Conservation (phyloP, 2,113 vertebrate species). For the Ceyx margarethae region DNA sequence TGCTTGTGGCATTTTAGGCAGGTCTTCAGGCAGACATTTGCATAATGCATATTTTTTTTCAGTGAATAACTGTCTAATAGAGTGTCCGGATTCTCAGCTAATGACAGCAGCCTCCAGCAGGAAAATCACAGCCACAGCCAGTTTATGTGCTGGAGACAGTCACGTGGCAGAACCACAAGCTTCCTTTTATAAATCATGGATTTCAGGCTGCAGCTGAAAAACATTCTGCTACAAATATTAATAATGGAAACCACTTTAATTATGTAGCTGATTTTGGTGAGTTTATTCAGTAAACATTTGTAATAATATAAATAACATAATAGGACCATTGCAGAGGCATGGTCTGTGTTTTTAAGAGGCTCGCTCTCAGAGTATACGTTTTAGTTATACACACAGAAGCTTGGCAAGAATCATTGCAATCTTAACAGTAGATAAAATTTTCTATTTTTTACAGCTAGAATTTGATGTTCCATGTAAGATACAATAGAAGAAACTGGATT, state of each 20-base stretch:
- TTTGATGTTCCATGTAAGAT: neutral
- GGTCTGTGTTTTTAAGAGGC: neutral
- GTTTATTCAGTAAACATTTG: neutral
- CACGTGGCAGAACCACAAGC: rapidly evolving
- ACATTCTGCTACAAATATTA: neutral
- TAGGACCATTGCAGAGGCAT: neutral
- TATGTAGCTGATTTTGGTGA: neutral
- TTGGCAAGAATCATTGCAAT: neutral
- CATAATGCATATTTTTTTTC: neutral
- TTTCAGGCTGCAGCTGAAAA: neutral
- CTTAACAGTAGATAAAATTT: neutral
- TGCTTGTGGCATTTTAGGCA: neutral
- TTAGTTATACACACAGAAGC: neutral
- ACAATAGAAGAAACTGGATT: neutral
- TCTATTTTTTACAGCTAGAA: neutral
- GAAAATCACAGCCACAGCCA: neutral
- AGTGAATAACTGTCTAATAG: neutral
- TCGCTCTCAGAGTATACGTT: neutral
- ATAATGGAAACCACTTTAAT: neutral
- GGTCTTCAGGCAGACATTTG: neutral
- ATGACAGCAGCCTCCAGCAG: neutral
- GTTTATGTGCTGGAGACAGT: rapidly evolving
- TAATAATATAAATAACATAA: neutral
- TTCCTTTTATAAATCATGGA: neutral
- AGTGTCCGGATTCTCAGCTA: neutral